Conservation (phyloP, 1,140 invertebrate species). For the Triops cancriformis region DNA sequence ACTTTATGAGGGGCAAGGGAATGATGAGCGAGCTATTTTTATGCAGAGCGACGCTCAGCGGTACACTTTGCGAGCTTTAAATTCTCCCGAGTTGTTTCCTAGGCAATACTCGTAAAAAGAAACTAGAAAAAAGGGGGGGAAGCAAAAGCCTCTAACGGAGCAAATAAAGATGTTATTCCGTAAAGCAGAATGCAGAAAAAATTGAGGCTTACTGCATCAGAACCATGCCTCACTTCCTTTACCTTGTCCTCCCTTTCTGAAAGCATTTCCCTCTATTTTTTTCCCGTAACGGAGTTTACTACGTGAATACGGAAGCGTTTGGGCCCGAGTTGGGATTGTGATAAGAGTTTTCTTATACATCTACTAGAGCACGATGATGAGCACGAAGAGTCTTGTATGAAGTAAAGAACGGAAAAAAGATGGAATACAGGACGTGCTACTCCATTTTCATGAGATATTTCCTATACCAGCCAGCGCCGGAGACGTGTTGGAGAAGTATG, state of each 20-base stretch:
- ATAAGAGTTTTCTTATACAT: background rate
- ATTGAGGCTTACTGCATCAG: no score
- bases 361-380: no score
- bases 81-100: background rate
- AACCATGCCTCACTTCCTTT: no score
- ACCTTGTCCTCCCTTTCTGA: background rate
- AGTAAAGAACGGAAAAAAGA: background rate
- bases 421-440: background rate
- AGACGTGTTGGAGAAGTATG: no score
- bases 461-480: no score
- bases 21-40: constrained; percentile 10
- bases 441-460: background rate
- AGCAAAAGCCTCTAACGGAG: background rate
- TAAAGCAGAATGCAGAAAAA: background rate
- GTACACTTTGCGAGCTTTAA: constrained; percentile 1
- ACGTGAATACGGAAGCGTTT: background rate
- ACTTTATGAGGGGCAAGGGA: background rate
- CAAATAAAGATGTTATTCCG: constrained; percentile 9
- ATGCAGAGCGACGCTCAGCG: background rate
- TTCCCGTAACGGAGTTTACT: background rate
- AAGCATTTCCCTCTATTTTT: background rate
- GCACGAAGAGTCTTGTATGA: background rate
- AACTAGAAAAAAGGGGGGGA: background rate
- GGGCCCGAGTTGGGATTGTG: background rate
- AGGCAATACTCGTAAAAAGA: background rate